Evolutionary conservation across 2,888 invertebrate genomes (phyloP), one percentile per base, ranked within the genome.

Genomic region (Tachystola acroxantha): DNA sequence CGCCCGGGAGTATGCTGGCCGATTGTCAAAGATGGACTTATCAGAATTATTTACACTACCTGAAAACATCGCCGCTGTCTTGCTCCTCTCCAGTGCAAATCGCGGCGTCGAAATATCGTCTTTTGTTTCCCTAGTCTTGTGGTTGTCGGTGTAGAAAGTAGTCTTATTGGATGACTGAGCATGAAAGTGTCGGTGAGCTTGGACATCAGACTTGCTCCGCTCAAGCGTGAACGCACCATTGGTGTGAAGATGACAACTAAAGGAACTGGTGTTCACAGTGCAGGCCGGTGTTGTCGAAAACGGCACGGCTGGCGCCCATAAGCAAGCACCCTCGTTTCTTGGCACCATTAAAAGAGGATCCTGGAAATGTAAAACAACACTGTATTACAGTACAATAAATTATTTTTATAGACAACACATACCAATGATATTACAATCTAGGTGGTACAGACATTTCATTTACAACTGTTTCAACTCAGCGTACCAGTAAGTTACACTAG

Each of bases 291-390:
- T 58, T 1, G 85, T 75, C 1, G 86, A 86, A 49, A 81, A 81
- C 1, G 86, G 85, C 36, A 80, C 65, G 1, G 84, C 53, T 0
- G 87, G 87, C 7, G 81, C 88, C 85, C 79, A 88, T 39, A 79
- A 53, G 53, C 80, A 86, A 6, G 88, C 86, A 10, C 90, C 91
- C 46, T 89, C 88, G 65, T 91, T 91, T 45, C 90, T 77, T 7
- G 90, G 91, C 48, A 89, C 89, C 64, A 90, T 69, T 26, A 91
- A 63, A 7, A 91, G 67, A 0, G 91, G 91, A 64, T 91, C 88
- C 88, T 88, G 59, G 13, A 10, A 10, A 16, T 7, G 11, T n/a
- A 14, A 25, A 34, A 16, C 6, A 16, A 16, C 6, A 6, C 6
- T 4, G 6, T 4, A 16, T 3, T 16, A 16, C 3, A 16, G 16